These are phyloP conservation scores for Pyrochroa serraticornis DNA, from an alignment of 2,888 invertebrate species.

Conservation along the genomic window DNA sequence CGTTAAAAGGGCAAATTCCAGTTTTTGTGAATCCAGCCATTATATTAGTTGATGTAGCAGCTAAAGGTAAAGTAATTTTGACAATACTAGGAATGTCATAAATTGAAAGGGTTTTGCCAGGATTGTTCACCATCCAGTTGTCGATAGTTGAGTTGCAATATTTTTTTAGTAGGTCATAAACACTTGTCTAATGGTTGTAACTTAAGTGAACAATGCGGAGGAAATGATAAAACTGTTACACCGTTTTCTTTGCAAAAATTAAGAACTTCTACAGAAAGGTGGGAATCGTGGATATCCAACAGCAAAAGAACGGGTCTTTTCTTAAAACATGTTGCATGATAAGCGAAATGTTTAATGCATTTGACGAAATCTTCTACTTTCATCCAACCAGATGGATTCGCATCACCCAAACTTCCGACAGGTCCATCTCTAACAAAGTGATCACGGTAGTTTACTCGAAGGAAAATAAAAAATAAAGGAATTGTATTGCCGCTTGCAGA, in stretches of 20 bases:
- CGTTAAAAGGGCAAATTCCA: not conserved
- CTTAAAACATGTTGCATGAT: constrained; percentile 21
- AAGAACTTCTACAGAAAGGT: constrained; percentile 24
- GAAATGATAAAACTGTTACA: constrained; percentile 25
- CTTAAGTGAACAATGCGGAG: constrained; percentile 31
- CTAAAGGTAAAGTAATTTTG: not conserved
- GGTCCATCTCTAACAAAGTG: constrained; percentile 30
- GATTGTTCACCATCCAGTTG: constrained; percentile 20
- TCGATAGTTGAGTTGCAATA: constrained; percentile 22
- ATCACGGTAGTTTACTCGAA: constrained; percentile 37
- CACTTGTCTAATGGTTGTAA: constrained; percentile 20
- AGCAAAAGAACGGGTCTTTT: constrained; percentile 27
- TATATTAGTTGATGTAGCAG: constrained; percentile 11
- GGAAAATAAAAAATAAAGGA: constrained; percentile 51
- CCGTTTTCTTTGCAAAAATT: constrained; percentile 26
- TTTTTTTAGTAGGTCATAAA: constrained; percentile 30
- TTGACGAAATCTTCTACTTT: constrained; percentile 29
- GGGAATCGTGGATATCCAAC: constrained; percentile 31
- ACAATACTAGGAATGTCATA: constrained; percentile 27
- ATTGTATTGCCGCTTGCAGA: constrained; percentile 44
- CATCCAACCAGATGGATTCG: constrained; percentile 41
- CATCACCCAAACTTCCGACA: constrained; percentile 30
- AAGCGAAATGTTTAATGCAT: constrained; percentile 33
- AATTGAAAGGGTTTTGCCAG: constrained; percentile 19
- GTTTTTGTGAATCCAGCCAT: not conserved